Conservation (phyloP, 2,797 vertebrate genomes). For the Simalia tracyae region DNA sequence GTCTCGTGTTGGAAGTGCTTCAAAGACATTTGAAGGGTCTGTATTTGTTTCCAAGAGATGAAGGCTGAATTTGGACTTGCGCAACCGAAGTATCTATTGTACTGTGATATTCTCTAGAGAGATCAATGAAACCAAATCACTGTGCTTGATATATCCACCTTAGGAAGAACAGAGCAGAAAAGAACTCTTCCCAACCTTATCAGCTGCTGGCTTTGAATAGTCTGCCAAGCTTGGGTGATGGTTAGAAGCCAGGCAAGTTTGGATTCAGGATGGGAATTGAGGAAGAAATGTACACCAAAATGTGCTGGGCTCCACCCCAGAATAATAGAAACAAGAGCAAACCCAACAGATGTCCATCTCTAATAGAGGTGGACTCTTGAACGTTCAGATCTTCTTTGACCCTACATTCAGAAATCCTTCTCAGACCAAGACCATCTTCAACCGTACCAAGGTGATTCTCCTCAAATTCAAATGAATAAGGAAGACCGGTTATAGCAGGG, state of each 20-base stretch:
- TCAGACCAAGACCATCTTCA: background rate
- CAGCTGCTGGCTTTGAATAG: background rate
- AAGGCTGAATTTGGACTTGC: background rate
- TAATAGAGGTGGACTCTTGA: background rate
- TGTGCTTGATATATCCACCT: background rate
- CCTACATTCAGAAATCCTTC: background rate
- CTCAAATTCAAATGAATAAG: background rate
- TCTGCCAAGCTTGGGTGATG: too few species aligned
- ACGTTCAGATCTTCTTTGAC: background rate
- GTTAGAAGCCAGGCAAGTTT: background rate
- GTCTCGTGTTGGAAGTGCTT: background rate
- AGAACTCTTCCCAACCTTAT: background rate
- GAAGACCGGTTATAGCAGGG: background rate
- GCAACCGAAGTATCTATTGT: background rate
- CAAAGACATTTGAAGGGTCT: background rate
- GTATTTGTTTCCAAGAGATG: background rate
- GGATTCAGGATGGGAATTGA: too few species aligned
- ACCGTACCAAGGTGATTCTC: background rate
- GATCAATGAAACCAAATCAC: background rate
- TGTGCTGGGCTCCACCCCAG: too few species aligned
- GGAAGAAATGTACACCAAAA: too few species aligned
- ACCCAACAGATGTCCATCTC: background rate
- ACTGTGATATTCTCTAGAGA: background rate
- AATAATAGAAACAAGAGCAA: too few species aligned
- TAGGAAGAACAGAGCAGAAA: background rate